phyloP scores from a whole-genome alignment of 2,113 vertebrate genomes.

The Zosterops borbonicus region DNA sequence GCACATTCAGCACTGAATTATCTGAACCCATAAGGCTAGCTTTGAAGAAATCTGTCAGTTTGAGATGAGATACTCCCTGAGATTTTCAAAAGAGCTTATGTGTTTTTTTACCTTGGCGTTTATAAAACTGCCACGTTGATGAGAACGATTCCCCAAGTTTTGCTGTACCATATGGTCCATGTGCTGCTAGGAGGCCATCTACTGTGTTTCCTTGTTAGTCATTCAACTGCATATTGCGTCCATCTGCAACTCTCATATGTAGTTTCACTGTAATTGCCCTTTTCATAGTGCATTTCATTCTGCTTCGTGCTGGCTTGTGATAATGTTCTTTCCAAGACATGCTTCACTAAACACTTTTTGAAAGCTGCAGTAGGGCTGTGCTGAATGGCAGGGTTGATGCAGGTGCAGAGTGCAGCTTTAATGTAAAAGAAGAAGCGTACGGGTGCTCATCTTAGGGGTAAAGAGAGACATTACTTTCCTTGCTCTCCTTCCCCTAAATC shows the following conservation, averaged over 20 bases:
- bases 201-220: conserved; percentile 64
- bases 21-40: not conserved
- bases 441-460: not conserved
- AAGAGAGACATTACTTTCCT: not conserved
- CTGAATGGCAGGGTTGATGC: not conserved
- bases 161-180: conserved; percentile 46
- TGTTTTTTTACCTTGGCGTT: conserved; percentile 43
- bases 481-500: not conserved
- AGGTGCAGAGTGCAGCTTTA: fast-evolving
- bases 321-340: not conserved
- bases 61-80: not conserved
- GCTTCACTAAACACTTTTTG: not conserved
- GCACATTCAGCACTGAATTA: not conserved
- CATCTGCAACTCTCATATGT: conserved; percentile 56
- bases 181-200: conserved; percentile 56
- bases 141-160: conserved; percentile 47
- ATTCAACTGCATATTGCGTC: conserved; percentile 63
- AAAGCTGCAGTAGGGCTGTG: not conserved
- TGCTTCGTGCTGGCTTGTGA: not conserved
- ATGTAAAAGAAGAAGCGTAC: not conserved
- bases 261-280: conserved; percentile 55
- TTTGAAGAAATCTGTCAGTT: conserved; percentile 28
- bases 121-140: conserved; percentile 44
- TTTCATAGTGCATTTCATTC: conserved; percentile 36
- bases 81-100: conserved; percentile 29